Base-by-base conservation (phyloP, 2,797 vertebrate genomes). In the Sardinella longiceps region DNA sequence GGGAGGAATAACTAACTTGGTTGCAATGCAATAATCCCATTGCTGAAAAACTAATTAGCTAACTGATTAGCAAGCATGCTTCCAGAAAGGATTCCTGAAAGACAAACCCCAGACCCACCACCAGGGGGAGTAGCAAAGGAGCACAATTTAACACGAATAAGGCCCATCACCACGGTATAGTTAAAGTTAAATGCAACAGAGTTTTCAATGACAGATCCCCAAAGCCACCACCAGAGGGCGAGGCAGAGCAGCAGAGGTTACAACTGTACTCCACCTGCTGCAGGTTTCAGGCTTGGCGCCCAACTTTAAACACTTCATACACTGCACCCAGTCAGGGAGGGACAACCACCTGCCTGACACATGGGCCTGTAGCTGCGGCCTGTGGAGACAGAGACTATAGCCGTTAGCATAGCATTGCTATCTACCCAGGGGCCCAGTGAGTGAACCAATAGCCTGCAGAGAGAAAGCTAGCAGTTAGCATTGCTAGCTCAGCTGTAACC, bases 241-340 rank as follows among this genome's bases (percentile, higher is more conserved):
- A 9, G 28, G 60, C 9, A 30, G 28, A 66, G 10, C 25, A 66
- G 56, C 7, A 25, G 5, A 60, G 56, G 25, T 60, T 30, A 63
- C 1, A 63, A 2, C 18, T 74, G 30, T 33, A 37, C 11, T 74
- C 66, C 33, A 74, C 66, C 66, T 74, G 63, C 14, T 14, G 63
- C 30, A 15, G 15, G 15, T 4, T 18, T 77, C 83, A 3, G 90
- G 89, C 86, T 84, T 88, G 87, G 92, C 53, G 84, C 89, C 91
- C 80, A 88, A 85, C 28, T 88, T 82, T 85, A 90, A 88, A 80
- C 88, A 85, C 85, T 91, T 93, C 89, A 90, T 92, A 90, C 93
- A 94, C 50, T 91, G 85, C 87, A 87, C 91, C 90, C 91, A 91
- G 6, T 86, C 80, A 80, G 91, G 89, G 66, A 92, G 88, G 86